Conservation (phyloP, 1,140 invertebrate species). For the Lordiphosa collinella region DNA sequence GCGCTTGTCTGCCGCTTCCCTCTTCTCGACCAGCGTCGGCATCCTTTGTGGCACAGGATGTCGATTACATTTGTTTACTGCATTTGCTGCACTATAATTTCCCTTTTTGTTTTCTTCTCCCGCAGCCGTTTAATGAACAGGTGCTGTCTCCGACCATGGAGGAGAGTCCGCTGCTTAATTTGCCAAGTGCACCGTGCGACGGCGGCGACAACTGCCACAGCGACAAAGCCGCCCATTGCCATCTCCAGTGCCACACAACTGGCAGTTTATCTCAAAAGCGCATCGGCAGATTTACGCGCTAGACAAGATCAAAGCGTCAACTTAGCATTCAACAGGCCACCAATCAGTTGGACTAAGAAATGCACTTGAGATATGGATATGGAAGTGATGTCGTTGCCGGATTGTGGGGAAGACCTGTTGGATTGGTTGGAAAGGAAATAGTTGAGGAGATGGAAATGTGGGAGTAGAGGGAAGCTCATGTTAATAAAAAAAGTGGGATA, state of each 20-base stretch:
- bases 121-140: slow-evolving; percentile 65
- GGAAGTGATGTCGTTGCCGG: neutral
- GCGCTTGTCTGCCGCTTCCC: too few species aligned
- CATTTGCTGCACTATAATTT: slow-evolving; percentile 67
- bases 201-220: neutral
- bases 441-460: too few species aligned
- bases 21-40: slow-evolving; percentile 33
- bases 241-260: slow-evolving; percentile 44
- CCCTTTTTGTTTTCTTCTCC: slow-evolving; percentile 13
- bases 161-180: slow-evolving; percentile 37
- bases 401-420: neutral
- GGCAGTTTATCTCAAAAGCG: slow-evolving; percentile 69
- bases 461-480: too few species aligned
- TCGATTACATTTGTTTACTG: slow-evolving; percentile 77
- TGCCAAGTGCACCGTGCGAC: slow-evolving; percentile 35
- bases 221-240: slow-evolving; percentile 2
- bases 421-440: too few species aligned
- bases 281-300: slow-evolving; percentile 70
- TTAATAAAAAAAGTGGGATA: too few species aligned
- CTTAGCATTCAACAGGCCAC: slow-evolving; percentile 72
- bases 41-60: slow-evolving; percentile 70
- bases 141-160: slow-evolving; percentile 38
- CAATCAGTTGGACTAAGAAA: slow-evolving; percentile 48
- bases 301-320: slow-evolving; percentile 75
- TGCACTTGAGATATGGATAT: slow-evolving; percentile 17